phyloP scores from a whole-genome alignment of 2,797 vertebrate species.

The Argyrosomus regius region DNA sequence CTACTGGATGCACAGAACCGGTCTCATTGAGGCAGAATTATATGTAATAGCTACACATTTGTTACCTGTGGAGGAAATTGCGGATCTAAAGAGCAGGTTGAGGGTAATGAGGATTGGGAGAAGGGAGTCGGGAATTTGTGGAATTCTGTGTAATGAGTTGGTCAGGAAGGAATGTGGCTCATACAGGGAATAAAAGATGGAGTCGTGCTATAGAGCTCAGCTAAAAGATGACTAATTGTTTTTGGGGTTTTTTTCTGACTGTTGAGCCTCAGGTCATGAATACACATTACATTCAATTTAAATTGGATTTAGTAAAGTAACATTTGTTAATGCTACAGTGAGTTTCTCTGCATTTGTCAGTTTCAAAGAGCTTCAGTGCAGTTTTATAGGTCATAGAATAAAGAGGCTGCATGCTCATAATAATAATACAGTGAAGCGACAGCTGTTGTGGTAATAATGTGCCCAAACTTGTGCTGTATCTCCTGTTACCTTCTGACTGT shows the following conservation, averaged over 20 bases:
- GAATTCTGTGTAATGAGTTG: conserved; percentile 69
- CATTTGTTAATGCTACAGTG: not conserved
- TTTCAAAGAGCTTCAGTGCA: not conserved
- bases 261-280: not conserved
- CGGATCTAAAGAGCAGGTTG: not conserved
- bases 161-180: conserved; percentile 59
- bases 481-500: not conserved
- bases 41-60: conserved; percentile 13
- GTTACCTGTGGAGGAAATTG: conserved; percentile 15
- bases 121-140: conserved; percentile 57
- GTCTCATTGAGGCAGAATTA: not conserved
- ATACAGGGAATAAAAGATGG: conserved; percentile 26
- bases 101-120: conserved; percentile 30
- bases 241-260: not conserved
- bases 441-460: conserved; percentile 29
- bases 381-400: not conserved
- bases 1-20: not conserved
- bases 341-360: not conserved
- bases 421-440: conserved; percentile 7
- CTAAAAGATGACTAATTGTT: conserved; percentile 11
- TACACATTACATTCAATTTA: not conserved
- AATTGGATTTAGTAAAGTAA: not conserved
- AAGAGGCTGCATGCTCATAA: not conserved
- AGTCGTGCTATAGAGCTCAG: not conserved
- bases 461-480: conserved; percentile 36